Percentiles rank a stretch among this genome's conserved stretches.
These are phyloP conservation scores for Physocephala rufipes DNA, from an alignment of 2,888 invertebrate genomes.

Conservation along the genomic window DNA sequence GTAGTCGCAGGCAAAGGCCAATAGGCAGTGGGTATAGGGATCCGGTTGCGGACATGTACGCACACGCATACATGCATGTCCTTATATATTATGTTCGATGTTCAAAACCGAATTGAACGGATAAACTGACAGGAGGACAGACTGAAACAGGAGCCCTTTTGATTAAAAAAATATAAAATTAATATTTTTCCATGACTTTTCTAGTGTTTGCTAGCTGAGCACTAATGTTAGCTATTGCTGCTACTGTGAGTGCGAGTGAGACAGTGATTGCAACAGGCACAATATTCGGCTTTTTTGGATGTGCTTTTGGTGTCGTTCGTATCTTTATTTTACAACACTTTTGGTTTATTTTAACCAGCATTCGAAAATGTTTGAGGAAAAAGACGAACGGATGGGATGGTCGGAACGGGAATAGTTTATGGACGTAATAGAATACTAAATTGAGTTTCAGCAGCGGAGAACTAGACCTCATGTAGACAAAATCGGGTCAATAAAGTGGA, in stretches of 20 bases:
- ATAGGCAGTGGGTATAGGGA: too few species aligned
- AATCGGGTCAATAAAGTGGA: slow-evolving; percentile 19
- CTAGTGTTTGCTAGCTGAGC: slow-evolving; percentile 10
- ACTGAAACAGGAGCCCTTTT: background rate
- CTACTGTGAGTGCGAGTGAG: background rate
- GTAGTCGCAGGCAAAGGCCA: too few species aligned
- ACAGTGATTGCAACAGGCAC: too few species aligned
- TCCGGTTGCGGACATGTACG: too few species aligned
- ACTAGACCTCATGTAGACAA: background rate
- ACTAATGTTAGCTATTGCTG: slow-evolving; percentile 17
- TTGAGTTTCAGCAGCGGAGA: background rate
- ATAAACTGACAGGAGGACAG: background rate
- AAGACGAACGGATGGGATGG: background rate
- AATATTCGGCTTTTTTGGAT: background rate
- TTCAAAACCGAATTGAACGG: too few species aligned
- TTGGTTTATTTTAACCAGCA: slow-evolving; percentile 13
- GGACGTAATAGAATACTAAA: background rate
- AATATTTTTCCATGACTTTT: slow-evolving; percentile 24
- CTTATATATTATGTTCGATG: too few species aligned
- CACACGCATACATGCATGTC: too few species aligned
- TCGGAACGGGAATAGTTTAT: background rate
- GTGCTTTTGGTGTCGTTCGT: slow-evolving; percentile 2
- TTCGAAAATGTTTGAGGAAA: slow-evolving; percentile 3
- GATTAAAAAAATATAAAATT: slow-evolving; percentile 30
- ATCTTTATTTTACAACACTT: slow-evolving; percentile 19